Percentiles rank a stretch among this genome's conserved stretches.
Evolutionary conservation across 92 coral and sea anemone genomes (phyloP).

Genomic region (Umimayanthus chanpuru): DNA sequence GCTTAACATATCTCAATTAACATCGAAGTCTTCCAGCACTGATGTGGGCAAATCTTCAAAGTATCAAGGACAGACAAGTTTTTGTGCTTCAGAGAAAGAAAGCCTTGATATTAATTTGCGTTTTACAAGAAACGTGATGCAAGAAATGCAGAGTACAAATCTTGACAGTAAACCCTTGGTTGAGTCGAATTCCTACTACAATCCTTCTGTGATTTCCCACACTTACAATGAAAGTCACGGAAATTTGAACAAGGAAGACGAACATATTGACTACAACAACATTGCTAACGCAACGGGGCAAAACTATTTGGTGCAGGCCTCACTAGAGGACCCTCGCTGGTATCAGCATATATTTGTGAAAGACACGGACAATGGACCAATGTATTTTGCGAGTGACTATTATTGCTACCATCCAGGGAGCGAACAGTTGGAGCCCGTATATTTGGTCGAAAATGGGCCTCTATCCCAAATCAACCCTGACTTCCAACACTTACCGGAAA

Average conservation of each 20-base stretch:
- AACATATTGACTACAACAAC: neutral
- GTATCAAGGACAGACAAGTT: slow-evolving; percentile 3
- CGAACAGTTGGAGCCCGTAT: slow-evolving; percentile 18
- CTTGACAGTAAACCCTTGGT: neutral
- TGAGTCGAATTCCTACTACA: neutral
- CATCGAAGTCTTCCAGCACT: neutral
- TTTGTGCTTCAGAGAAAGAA: slow-evolving; percentile 1
- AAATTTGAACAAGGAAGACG: neutral
- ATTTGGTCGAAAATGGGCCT: neutral
- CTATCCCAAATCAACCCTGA: slow-evolving; percentile 1
- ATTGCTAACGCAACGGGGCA: slow-evolving; percentile 22
- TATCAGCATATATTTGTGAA: slow-evolving; percentile 40
- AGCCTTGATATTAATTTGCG: slow-evolving; percentile 26
- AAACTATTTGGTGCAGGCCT: slow-evolving; percentile 32
- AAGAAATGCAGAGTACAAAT: slow-evolving; percentile 17
- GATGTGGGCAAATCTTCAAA: neutral
- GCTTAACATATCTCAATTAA: neutral
- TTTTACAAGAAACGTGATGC: slow-evolving; percentile 34
- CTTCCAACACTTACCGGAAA: neutral
- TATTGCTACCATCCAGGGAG: slow-evolving; percentile 33
- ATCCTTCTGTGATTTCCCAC: slow-evolving; percentile 5
- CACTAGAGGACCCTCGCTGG: slow-evolving; percentile 38
- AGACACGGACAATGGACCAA: neutral
- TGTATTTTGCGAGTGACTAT: slow-evolving; percentile 21
- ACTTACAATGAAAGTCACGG: neutral